Base-by-base conservation (phyloP, 1,140 invertebrate species). In the Heliothis virescens region DNA sequence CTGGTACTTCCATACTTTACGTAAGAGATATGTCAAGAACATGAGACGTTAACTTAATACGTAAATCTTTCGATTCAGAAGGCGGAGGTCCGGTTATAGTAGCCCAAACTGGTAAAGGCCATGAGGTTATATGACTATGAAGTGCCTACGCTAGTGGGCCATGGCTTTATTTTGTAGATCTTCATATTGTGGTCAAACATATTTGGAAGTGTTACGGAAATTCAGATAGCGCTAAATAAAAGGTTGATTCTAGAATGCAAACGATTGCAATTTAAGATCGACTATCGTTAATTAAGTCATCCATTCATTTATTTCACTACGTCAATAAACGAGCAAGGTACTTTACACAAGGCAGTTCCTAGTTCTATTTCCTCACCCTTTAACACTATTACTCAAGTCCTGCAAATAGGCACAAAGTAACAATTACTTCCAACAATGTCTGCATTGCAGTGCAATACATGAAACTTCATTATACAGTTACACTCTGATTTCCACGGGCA, bases 381-480 rank as follows among this genome's bases (percentile, higher is more conserved):
- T 52, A 29, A 0, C 2, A 55, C 67, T 26, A 21, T 60, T 60
- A 26, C 57, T 60, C 26, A 60, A 60, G 57, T 29, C 16, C 52
- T 13, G 13, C 41, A 4, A 63, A 47, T 29, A 69, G 55, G 34
- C 9, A 41, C 9, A 41, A 41, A 41, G 34, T 16, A 57, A 72
- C 53, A 53, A 75, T 50, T 15, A n/a, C 48, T 53, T 9, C n/a
- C 15, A 76, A 65, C 26, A 76, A 9, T 62, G 34, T 57, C 12
- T 55, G 53, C n/a, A 72, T 55, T 72, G 53, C 55, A 65, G 5
- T 65, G 60, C 48, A 79, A 74, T 73, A 69, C 53, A 65, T 74
- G 72, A 82, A 76, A 67, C 72, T 53, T 62, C 53, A 79, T 79
- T 82, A 69, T 67, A 71, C 63, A 59, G 62, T 82, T 73, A 82